These are phyloP conservation scores for Amblyjoppa fuscipennis DNA, from an alignment of 2,888 invertebrate species.

Conservation along the genomic window DNA sequence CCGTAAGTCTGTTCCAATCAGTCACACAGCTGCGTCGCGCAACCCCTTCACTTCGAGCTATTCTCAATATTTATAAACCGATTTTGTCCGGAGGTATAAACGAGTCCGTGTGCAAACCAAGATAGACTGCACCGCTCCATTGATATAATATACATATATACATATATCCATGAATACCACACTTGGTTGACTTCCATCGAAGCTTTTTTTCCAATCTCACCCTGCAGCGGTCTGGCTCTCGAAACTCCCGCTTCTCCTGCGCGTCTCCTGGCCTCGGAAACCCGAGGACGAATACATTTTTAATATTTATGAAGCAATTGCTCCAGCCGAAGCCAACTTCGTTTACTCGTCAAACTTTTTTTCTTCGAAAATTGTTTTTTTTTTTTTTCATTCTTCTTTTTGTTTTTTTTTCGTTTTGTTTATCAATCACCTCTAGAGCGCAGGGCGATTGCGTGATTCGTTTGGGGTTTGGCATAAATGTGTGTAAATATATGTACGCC, in stretches of 20 bases:
- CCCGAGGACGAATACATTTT: slow-evolving; percentile 64
- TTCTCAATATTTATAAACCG: slow-evolving; percentile 58
- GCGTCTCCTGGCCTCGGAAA: slow-evolving; percentile 26
- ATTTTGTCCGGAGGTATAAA: slow-evolving; percentile 38
- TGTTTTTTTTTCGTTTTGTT: slow-evolving; percentile 23
- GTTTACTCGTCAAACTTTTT: slow-evolving; percentile 64
- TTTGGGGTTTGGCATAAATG: background rate
- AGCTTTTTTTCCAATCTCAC: slow-evolving; percentile 61
- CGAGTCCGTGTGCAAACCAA: slow-evolving; percentile 27
- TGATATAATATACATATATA: slow-evolving; percentile 11
- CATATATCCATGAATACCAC: slow-evolving; percentile 10
- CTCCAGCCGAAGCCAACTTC: slow-evolving; percentile 58
- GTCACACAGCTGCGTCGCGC: slow-evolving; percentile 45
- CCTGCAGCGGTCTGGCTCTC: slow-evolving; percentile 8
- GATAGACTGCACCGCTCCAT: slow-evolving; percentile 5
- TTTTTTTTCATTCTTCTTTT: background rate
- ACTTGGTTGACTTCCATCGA: slow-evolving; percentile 58
- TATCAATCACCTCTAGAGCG: slow-evolving; percentile 58
- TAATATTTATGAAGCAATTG: slow-evolving; percentile 69
- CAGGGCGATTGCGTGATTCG: slow-evolving; percentile 56
- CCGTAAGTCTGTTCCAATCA: slow-evolving; percentile 35
- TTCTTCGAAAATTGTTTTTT: background rate
- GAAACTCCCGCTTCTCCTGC: slow-evolving; percentile 11
- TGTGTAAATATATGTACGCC: slow-evolving; percentile 1
- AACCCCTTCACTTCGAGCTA: slow-evolving; percentile 44